Conservation (phyloP, 2,888 invertebrate species). For the Strigamia transsilvanica region DNA sequence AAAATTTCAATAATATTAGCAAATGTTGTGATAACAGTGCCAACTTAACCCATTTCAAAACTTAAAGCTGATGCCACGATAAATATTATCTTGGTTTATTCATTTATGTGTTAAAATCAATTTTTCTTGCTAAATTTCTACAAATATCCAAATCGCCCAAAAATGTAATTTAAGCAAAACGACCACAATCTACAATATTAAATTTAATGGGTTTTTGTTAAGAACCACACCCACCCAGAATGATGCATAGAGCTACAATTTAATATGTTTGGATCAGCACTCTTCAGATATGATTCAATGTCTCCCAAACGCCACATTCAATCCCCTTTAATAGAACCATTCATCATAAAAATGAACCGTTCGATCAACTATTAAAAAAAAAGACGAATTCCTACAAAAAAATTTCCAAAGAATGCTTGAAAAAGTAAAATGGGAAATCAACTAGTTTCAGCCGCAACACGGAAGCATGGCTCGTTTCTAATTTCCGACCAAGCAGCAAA, state of each 20-base stretch:
- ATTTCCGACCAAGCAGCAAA: too few species aligned
- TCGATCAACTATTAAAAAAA: conserved; percentile 28
- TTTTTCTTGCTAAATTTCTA: neutral
- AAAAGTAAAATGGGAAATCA: too few species aligned
- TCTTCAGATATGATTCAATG: conserved; percentile 23
- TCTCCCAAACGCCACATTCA: conserved; percentile 6
- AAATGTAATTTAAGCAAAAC: neutral
- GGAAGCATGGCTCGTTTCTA: too few species aligned
- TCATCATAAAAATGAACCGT: conserved; percentile 18
- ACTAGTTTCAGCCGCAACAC: too few species aligned
- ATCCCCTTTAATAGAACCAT: conserved; percentile 25
- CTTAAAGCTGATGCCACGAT: neutral
- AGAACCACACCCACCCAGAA: neutral
- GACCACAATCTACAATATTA: neutral
- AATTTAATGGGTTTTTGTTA: neutral
- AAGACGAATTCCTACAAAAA: neutral
- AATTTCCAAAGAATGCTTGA: neutral
- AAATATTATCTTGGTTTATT: too few species aligned
- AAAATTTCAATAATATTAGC: conserved; percentile 23
- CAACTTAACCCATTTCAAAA: neutral
- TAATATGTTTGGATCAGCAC: conserved; percentile 18
- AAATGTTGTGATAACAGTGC: neutral
- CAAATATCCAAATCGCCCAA: neutral
- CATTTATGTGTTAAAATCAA: neutral
- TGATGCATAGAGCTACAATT: neutral